Evolutionary conservation across 2,113 vertebrate genomes (phyloP), one percentile per base, ranked within the genome.

Genomic region (Sylvilagus bachmani): DNA sequence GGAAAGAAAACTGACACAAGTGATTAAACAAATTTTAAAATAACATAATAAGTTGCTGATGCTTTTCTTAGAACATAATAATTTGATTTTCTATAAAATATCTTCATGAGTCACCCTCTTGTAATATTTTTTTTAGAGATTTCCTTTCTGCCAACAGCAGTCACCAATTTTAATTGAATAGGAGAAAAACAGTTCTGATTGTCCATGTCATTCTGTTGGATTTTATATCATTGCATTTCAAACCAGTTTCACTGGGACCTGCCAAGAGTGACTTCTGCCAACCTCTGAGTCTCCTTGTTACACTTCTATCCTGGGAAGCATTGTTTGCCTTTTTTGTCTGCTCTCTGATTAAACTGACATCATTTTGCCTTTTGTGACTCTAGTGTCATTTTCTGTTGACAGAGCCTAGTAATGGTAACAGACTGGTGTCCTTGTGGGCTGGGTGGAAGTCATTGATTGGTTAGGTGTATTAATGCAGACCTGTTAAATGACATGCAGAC

Each of bases 331-430:
- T 97, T 97, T 98, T 98, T 98, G 97, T 98, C 97, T 98, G 97
- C 95, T 98, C 93, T 97, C 97, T 98, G 98, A 98, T 98, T 98
- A 98, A 98, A 98, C 97, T 98, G 98, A 98, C 98, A 98, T 97
- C 97, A 97, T 97, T 98, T 98, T 98, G 98, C 97, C 97, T 98
- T 98, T 97, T 97, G 97, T 96, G 97, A 98, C 97, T 98, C 97
- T 91, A 70, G 97, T 98, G 98, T 98, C 98, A 98, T 98, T 99
- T 98, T 98, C 96, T 98, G 97, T 98, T 99, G 98, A 98, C 98
- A 98, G 97, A 96, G 96, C 96, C 98, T 97, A 93, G 97, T 97
- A 97, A 97, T 97, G 90, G 98, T 97, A 98, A 98, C 96, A 97
- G 97, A 97, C 97, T 90, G 24, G 38, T 98, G 98, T 98, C 98